Evolutionary conservation across 2,888 invertebrate genomes (phyloP).

Genomic region (Auanema sp.): DNA sequence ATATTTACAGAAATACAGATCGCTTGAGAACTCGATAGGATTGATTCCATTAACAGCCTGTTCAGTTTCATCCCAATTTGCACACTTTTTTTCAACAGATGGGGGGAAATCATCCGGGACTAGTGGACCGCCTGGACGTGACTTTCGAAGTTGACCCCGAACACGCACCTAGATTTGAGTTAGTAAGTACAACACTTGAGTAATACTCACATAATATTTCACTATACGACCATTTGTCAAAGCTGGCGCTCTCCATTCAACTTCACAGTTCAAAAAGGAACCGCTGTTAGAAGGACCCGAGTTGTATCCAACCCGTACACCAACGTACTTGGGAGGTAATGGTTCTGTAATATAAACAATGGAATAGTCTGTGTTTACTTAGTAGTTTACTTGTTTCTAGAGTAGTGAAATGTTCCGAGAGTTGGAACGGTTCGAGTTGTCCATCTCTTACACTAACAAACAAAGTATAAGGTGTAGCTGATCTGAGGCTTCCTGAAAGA

Average conservation of each 20-base stretch:
- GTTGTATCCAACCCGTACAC: slow-evolving; percentile 49
- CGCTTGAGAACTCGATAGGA: slow-evolving; percentile 44
- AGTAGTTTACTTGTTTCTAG: slow-evolving; percentile 46
- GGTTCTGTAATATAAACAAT: slow-evolving; percentile 43
- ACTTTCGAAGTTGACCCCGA: slow-evolving; percentile 45
- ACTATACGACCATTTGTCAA: slow-evolving; percentile 53
- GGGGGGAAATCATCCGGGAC: slow-evolving; percentile 46
- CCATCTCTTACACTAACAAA: slow-evolving; percentile 55
- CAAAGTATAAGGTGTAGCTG: slow-evolving; percentile 59
- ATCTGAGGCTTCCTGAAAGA: slow-evolving; percentile 27
- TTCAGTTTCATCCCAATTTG: slow-evolving; percentile 51
- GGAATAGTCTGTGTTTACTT: neutral
- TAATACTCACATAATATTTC: slow-evolving; percentile 46
- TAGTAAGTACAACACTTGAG: neutral
- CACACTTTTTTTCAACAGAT: slow-evolving; percentile 45
- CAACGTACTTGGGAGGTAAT: slow-evolving; percentile 51
- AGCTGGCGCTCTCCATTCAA: slow-evolving; percentile 58
- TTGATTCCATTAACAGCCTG: slow-evolving; percentile 35
- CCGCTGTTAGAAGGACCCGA: slow-evolving; percentile 28
- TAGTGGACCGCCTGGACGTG: slow-evolving; percentile 31
- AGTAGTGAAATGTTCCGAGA: slow-evolving; percentile 57
- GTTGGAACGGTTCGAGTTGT: slow-evolving; percentile 48
- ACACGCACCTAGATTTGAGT: slow-evolving; percentile 37
- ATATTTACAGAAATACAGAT: slow-evolving; percentile 58
- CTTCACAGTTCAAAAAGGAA: slow-evolving; percentile 50